A percentile compares a stretch with the other conserved stretches of the same genome.
These are phyloP conservation scores for Neolamprologus hecqui DNA, from an alignment of 2,113 vertebrate genomes.

Conservation along the genomic window DNA sequence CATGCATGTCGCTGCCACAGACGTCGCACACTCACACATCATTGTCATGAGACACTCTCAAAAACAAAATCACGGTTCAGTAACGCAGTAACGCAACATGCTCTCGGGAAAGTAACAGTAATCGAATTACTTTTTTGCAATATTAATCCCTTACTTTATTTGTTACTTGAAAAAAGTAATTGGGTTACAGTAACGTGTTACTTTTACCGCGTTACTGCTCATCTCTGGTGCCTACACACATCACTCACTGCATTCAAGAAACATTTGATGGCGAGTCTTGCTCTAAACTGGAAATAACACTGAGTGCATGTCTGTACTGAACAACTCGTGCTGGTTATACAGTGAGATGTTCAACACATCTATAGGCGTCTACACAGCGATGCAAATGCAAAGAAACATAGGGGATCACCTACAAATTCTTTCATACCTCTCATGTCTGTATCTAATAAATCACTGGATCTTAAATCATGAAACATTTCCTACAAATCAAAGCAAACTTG, in stretches of 20 bases:
- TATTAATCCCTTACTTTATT: neutral
- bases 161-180: neutral
- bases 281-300: neutral
- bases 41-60: too few species aligned
- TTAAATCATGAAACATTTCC: neutral
- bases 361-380: neutral
- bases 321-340: constrained; percentile 58
- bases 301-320: neutral
- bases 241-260: neutral
- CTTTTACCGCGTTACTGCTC: neutral
- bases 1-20: neutral
- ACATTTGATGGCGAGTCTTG: neutral
- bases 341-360: constrained; percentile 1
- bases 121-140: neutral
- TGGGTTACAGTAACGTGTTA: neutral
- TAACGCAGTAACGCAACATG: too few species aligned
- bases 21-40: too few species aligned
- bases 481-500: neutral
- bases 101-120: too few species aligned
- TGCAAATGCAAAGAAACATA: neutral
- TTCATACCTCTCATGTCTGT: neutral
- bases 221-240: neutral
- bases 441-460: neutral
- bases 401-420: neutral
- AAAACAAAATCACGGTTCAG: too few species aligned